Evolutionary conservation across 2,113 vertebrate genomes (phyloP).

Genomic region (Brachyhypopomus occidentalis): DNA sequence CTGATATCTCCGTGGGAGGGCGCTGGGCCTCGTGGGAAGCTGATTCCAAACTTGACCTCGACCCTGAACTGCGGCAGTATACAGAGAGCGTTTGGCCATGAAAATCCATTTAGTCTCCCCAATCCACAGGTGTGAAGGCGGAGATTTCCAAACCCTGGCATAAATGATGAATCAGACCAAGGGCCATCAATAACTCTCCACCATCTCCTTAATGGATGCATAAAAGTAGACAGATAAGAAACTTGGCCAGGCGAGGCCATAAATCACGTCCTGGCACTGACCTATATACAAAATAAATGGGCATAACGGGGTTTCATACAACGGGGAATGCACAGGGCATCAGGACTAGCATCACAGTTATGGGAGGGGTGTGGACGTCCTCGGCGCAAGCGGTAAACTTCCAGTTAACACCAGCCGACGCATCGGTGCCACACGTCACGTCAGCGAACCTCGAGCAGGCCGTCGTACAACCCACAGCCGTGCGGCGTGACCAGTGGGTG

Average conservation of each 20-base stretch:
- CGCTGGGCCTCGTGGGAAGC: no score
- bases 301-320: slow-evolving; percentile 62
- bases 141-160: slow-evolving; percentile 58
- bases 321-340: slow-evolving; percentile 58
- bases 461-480: background rate
- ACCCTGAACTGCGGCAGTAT: background rate
- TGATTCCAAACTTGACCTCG: slow-evolving; percentile 1
- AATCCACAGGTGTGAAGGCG: background rate
- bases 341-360: slow-evolving; percentile 61
- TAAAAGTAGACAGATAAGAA: slow-evolving; percentile 76
- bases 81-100: background rate
- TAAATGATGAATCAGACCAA: slow-evolving; percentile 73
- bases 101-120: slow-evolving; percentile 13
- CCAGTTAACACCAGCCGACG: slow-evolving; percentile 28
- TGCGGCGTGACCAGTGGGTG: background rate
- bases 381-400: slow-evolving; percentile 57
- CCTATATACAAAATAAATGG: slow-evolving; percentile 69
- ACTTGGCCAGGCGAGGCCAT: slow-evolving; percentile 68
- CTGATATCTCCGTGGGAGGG: no score
- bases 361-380: slow-evolving; percentile 40
- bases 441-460: background rate
- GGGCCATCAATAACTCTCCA: slow-evolving; percentile 74
- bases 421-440: background rate
- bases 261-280: slow-evolving; percentile 70
- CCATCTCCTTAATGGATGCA: slow-evolving; percentile 72